Evolutionary conservation across 2,113 vertebrate genomes (phyloP).

Genomic region (Anseranas semipalmata): DNA sequence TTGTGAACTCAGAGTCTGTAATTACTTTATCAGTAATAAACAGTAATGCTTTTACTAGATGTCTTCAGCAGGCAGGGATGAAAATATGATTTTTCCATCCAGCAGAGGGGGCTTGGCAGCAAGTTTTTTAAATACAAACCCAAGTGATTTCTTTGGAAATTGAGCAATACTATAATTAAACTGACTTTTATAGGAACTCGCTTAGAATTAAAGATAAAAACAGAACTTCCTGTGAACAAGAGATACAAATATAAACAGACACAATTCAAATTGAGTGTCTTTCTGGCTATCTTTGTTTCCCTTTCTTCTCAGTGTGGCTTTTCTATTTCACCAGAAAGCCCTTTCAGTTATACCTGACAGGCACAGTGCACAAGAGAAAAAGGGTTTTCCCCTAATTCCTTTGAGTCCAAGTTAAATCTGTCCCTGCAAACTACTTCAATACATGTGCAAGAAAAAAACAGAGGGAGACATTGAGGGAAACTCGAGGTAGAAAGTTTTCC

Average conservation of each 20-base stretch:
- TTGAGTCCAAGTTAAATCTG: not conserved
- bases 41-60: not conserved
- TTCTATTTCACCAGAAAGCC: conserved; percentile 7
- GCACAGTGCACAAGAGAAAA: not conserved
- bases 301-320: not conserved
- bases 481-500: not conserved
- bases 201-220: not conserved
- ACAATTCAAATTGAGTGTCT: not conserved
- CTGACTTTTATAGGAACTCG: conserved; percentile 18
- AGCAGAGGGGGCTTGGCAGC: conserved; percentile 54
- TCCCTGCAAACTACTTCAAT: not conserved
- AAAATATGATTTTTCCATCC: not conserved
- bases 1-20: not conserved
- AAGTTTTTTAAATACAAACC: not conserved
- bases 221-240: conserved; percentile 2
- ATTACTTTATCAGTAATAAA: not conserved
- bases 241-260: conserved; percentile 11
- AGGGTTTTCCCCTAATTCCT: not conserved
- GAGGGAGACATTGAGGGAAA: not conserved
- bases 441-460: not conserved
- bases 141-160: conserved; percentile 29
- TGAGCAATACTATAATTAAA: conserved; percentile 25
- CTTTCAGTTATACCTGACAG: not conserved
- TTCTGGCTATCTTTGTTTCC: not conserved
- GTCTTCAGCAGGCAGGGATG: not conserved